Percentiles rank a stretch among this genome's conserved stretches.
phyloP scores from a whole-genome alignment of 2,888 invertebrate genomes.

The Lapara coniferarum region DNA sequence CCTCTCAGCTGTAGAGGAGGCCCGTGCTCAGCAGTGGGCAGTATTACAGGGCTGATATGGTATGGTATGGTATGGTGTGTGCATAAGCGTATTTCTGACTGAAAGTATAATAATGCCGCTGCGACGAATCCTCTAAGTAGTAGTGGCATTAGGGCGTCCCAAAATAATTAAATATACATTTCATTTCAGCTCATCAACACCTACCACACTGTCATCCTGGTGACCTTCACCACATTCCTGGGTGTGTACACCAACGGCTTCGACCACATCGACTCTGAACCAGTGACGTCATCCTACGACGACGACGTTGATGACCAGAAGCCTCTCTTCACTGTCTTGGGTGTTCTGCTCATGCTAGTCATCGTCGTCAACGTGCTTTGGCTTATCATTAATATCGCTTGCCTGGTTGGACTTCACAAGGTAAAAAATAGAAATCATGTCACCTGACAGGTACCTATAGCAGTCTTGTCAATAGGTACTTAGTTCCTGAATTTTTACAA shows the following conservation, averaged over 20 bases:
- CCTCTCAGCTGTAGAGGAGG: no score
- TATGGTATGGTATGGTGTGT: no score
- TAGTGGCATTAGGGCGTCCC: no score
- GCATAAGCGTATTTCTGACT: no score
- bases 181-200: conserved; percentile 46
- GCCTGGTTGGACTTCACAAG: conserved; percentile 57
- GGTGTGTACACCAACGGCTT: conserved; percentile 49
- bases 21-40: no score
- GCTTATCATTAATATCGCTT: conserved; percentile 50
- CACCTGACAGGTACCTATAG: no score
- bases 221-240: conserved; percentile 41
- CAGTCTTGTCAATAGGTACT: no score
- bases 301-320: conserved; percentile 37
- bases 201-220: conserved; percentile 44
- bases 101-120: no score
- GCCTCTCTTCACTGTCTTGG: conserved; percentile 40
- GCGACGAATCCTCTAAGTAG: no score
- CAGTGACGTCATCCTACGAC: conserved; percentile 14
- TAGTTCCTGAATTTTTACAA: no score
- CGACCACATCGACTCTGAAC: conserved; percentile 43
- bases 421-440: conserved; percentile 34
- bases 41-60: no score
- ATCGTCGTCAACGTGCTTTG: conserved; percentile 46
- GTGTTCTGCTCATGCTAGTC: conserved; percentile 42
- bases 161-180: no score